phyloP scores from a whole-genome alignment of 2,888 invertebrate genomes.

The Ephialtes manifestator region DNA sequence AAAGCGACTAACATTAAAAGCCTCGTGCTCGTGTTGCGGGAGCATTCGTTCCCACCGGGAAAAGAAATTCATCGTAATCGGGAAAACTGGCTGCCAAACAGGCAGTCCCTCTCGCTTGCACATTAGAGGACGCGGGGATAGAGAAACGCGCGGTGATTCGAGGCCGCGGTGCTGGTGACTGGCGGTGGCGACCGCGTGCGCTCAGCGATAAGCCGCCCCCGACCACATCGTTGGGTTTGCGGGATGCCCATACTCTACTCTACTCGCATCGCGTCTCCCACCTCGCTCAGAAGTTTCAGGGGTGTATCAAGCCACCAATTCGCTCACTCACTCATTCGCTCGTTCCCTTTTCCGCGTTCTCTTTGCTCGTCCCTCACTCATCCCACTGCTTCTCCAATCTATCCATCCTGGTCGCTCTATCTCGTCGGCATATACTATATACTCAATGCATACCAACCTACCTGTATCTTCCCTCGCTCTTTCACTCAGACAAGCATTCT shows the following conservation, averaged over 20 bases:
- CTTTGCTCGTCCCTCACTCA: constrained; percentile 26
- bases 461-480: constrained; percentile 37
- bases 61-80: constrained; percentile 80
- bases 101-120: constrained; percentile 60
- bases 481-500: constrained; percentile 39
- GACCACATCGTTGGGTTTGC: constrained; percentile 42
- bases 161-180: constrained; percentile 77
- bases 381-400: constrained; percentile 12
- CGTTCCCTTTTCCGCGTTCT: constrained; percentile 49
- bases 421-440: constrained; percentile 23
- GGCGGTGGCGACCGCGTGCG: constrained; percentile 84
- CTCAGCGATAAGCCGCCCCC: constrained; percentile 82
- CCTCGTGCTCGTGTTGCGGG: constrained; percentile 49
- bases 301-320: constrained; percentile 60
- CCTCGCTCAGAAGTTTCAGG: constrained; percentile 70
- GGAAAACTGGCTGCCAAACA: constrained; percentile 74
- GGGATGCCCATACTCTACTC: constrained; percentile 15
- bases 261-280: constrained; percentile 51
- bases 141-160: constrained; percentile 70
- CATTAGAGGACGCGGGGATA: constrained; percentile 42
- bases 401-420: constrained; percentile 47
- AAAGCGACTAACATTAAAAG: constrained; percentile 45
- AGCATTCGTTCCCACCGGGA: constrained; percentile 61
- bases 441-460: constrained; percentile 39
- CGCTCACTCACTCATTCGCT: constrained; percentile 54